These are phyloP conservation scores for Drosophila anomalata DNA, from an alignment of 2,888 invertebrate species.

Conservation along the genomic window DNA sequence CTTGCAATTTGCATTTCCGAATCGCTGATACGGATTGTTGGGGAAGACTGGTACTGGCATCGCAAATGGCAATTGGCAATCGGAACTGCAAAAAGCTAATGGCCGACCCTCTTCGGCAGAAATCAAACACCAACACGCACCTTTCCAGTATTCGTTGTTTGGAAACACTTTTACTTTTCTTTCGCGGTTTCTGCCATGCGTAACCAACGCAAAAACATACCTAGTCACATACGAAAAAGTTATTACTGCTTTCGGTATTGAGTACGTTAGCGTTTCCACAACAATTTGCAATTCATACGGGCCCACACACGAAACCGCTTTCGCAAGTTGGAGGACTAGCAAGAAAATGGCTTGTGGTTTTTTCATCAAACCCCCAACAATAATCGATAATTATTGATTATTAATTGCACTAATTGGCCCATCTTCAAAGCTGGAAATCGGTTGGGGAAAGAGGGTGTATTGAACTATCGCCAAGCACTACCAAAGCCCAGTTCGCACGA, in stretches of 20 bases:
- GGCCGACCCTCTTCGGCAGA: constrained; percentile 45
- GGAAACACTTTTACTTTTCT: constrained; percentile 65
- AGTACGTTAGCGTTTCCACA: constrained; percentile 42
- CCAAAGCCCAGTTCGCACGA: constrained; percentile 68
- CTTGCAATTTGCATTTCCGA: constrained; percentile 18
- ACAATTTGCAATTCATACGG: constrained; percentile 39
- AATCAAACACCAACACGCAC: constrained; percentile 61
- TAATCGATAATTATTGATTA: no score
- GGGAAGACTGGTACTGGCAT: background rate
- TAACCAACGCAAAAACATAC: constrained; percentile 47
- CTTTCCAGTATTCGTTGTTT: constrained; percentile 43
- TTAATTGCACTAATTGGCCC: constrained; percentile 6
- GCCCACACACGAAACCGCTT: constrained; percentile 40
- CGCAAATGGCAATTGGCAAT: constrained; percentile 6
- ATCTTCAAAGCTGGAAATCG: background rate
- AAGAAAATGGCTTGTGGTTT: constrained; percentile 18
- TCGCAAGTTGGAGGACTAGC: constrained; percentile 15
- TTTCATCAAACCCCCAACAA: no score
- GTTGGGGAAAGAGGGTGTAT: constrained; percentile 19
- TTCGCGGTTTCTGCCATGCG: constrained; percentile 56
- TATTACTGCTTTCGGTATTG: constrained; percentile 30
- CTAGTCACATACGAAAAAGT: background rate
- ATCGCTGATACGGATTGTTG: background rate
- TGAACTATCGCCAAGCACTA: constrained; percentile 58
- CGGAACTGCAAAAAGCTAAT: constrained; percentile 53